These are phyloP conservation scores for Papilio glaucus DNA, from an alignment of 1,140 invertebrate species.

Conservation along the genomic window DNA sequence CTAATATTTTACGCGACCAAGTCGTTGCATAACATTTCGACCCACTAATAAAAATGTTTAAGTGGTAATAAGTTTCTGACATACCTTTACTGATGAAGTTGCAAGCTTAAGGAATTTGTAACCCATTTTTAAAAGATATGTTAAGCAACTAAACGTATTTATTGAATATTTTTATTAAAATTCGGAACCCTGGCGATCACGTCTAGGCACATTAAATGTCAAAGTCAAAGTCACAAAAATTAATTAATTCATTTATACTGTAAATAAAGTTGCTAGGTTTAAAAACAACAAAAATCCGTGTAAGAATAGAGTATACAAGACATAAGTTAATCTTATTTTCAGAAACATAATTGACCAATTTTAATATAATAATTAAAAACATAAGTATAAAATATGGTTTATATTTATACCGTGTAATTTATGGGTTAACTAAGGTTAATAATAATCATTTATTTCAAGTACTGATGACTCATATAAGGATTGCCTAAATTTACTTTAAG, in stretches of 20 bases:
- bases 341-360: too few relatives aligned
- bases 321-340: too few relatives aligned
- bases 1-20: background rate
- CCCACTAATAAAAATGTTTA: slow-evolving; percentile 36
- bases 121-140: slow-evolving; percentile 59
- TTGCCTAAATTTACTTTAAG: background rate
- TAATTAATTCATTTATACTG: slow-evolving; percentile 19
- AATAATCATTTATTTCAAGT: too few relatives aligned
- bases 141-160: slow-evolving; percentile 39
- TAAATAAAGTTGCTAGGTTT: background rate
- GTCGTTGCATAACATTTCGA: slow-evolving; percentile 56
- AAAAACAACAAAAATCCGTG: background rate
- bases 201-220: slow-evolving; percentile 46
- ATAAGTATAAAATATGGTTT: background rate
- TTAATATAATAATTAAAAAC: too few relatives aligned
- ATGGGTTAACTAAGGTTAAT: too few relatives aligned
- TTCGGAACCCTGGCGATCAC: slow-evolving; percentile 67
- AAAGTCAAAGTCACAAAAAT: slow-evolving; percentile 42
- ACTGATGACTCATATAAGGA: too few relatives aligned
- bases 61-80: slow-evolving; percentile 32
- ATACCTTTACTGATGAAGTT: slow-evolving; percentile 68
- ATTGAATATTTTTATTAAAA: slow-evolving; percentile 46
- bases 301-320: too few relatives aligned
- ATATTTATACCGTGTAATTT: too few relatives aligned
- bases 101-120: slow-evolving; percentile 76